These are phyloP conservation scores for Megalops atlanticus DNA, from an alignment of 2,113 vertebrate genomes.

Conservation along the genomic window DNA sequence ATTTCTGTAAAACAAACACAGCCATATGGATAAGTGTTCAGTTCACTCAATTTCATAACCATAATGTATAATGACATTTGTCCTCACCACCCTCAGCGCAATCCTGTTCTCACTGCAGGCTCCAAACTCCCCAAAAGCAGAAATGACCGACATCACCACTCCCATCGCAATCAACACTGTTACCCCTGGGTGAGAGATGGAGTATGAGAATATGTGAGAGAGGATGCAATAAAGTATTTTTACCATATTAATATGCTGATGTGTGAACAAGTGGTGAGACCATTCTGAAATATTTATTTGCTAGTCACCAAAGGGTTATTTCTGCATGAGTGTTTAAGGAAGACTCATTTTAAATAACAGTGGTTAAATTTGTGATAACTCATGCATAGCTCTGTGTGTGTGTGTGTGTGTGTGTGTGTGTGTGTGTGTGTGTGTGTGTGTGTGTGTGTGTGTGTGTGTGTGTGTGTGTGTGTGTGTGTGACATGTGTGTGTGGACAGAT, in stretches of 20 bases:
- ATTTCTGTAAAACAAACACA: no score
- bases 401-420: no score
- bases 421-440: no score
- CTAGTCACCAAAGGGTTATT: neutral
- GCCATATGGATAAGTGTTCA: neutral
- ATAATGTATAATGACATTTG: neutral
- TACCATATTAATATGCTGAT: neutral
- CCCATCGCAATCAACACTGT: conserved; percentile 54
- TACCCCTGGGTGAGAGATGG: conserved; percentile 48
- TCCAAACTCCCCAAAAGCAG: conserved; percentile 55
- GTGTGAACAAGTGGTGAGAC: neutral
- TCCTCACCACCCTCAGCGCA: conserved; percentile 56
- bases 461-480: no score
- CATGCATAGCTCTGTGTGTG: no score
- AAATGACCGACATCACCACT: conserved; percentile 52
- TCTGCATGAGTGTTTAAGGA: neutral
- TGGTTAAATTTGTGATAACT: no score
- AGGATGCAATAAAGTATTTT: neutral
- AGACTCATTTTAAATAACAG: neutral
- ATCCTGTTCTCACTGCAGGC: conserved; percentile 55
- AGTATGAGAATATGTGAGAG: neutral
- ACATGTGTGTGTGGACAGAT: neutral
- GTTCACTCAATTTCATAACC: neutral
- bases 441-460: no score
- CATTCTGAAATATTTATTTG: neutral